Evolutionary conservation across 2,797 vertebrate species (phyloP).

Genomic region (Artibeus lituratus): DNA sequence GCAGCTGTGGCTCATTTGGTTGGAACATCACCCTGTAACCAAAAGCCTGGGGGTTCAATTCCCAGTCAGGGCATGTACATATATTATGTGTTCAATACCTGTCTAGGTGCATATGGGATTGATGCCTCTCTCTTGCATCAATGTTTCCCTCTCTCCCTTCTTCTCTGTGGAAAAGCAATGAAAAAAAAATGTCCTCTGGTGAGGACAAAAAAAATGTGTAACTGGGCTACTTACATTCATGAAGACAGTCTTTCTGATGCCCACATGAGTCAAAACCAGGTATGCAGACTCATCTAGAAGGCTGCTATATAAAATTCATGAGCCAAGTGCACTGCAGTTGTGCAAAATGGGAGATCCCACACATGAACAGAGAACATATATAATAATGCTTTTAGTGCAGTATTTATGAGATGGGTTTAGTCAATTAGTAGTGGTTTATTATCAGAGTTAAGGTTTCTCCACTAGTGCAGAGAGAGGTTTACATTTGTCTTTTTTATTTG

Average conservation of each 20-base stretch:
- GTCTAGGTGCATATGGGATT: background rate
- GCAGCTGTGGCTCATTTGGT: background rate
- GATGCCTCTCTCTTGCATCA: background rate
- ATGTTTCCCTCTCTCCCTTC: background rate
- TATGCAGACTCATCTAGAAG: background rate
- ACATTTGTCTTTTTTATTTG: background rate
- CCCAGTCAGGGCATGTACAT: background rate
- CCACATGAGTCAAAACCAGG: background rate
- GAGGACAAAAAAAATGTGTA: background rate
- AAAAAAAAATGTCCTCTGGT: background rate
- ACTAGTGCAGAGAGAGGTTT: accelerated
- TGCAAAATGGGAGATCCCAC: background rate
- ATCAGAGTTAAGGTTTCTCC: background rate
- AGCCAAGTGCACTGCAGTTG: background rate
- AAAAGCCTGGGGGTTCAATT: background rate
- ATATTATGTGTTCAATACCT: background rate
- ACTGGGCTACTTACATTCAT: background rate
- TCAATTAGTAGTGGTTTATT: background rate
- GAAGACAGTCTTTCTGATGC: background rate
- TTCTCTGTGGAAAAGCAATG: background rate
- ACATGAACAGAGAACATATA: background rate
- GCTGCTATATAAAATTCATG: background rate
- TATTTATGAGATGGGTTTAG: background rate
- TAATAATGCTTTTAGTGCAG: background rate
- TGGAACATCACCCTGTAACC: background rate